phyloP scores from a whole-genome alignment of 2,113 vertebrate species.

The Mesoclemmys tuberculata region DNA sequence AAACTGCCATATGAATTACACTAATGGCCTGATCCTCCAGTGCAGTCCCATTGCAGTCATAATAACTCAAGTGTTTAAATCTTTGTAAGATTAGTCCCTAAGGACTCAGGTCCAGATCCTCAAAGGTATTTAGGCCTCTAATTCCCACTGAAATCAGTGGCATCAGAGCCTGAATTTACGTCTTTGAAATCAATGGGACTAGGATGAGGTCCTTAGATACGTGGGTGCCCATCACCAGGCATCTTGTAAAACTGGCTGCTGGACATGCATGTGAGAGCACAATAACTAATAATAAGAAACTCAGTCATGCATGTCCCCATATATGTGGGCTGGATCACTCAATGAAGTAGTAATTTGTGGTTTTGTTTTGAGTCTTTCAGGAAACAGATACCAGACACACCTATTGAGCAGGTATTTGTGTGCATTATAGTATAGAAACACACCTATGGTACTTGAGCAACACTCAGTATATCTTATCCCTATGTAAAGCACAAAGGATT shows the following conservation, averaged over 20 bases:
- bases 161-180: neutral
- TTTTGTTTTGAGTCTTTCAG: neutral
- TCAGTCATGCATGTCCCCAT: rapidly evolving
- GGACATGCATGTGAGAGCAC: neutral
- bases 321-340: neutral
- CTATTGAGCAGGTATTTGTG: neutral
- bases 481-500: too few species aligned
- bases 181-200: rapidly evolving
- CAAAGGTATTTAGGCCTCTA: neutral
- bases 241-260: neutral
- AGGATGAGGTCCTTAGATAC: rapidly evolving
- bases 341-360: rapidly evolving
- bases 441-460: neutral
- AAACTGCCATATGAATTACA: neutral
- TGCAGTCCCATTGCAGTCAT: neutral
- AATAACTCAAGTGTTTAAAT: neutral
- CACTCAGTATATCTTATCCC: rapidly evolving
- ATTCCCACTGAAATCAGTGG: neutral
- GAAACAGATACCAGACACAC: slow-evolving; percentile 7
- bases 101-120: neutral
- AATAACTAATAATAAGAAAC: neutral
- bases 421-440: rapidly evolving
- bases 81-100: neutral
- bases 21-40: neutral
- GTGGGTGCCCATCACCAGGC: rapidly evolving